These are phyloP conservation scores for Baccha elongata DNA, from an alignment of 2,888 invertebrate species.

Conservation along the genomic window DNA sequence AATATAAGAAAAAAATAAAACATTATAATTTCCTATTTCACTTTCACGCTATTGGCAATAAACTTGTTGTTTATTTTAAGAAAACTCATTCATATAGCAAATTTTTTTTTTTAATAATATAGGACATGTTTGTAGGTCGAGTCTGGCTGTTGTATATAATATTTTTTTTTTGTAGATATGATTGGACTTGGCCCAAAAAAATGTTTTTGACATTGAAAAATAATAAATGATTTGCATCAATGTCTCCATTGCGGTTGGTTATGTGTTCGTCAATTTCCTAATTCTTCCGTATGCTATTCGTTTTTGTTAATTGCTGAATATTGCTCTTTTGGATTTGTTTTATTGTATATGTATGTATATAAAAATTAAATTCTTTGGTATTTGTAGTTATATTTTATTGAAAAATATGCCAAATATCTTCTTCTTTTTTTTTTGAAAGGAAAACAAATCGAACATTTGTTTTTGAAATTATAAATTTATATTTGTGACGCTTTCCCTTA, in stretches of 20 bases:
- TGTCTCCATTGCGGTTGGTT: background rate
- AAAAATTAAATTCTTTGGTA: constrained; percentile 6
- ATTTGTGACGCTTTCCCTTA: constrained; percentile 9
- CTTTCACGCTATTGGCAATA: constrained; percentile 48
- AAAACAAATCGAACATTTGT: background rate
- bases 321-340: constrained; percentile 5
- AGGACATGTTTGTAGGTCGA: constrained; percentile 32
- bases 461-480: background rate
- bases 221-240: constrained; percentile 31
- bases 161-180: background rate
- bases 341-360: too few relatives aligned
- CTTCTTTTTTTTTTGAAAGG: background rate
- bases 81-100: constrained; percentile 15
- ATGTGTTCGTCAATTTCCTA: constrained; percentile 17
- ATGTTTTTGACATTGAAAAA: constrained; percentile 29
- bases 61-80: constrained; percentile 41
- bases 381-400: constrained; percentile 8
- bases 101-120: constrained; percentile 19
- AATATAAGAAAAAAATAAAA: too few relatives aligned
- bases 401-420: constrained; percentile 20
- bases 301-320: constrained; percentile 19
- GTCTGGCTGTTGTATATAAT: background rate
- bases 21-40: constrained; percentile 52
- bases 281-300: background rate
- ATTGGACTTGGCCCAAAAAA: constrained; percentile 25